Conservation (phyloP, 2,113 vertebrate species). For the Chlorocebus sabaeus region DNA sequence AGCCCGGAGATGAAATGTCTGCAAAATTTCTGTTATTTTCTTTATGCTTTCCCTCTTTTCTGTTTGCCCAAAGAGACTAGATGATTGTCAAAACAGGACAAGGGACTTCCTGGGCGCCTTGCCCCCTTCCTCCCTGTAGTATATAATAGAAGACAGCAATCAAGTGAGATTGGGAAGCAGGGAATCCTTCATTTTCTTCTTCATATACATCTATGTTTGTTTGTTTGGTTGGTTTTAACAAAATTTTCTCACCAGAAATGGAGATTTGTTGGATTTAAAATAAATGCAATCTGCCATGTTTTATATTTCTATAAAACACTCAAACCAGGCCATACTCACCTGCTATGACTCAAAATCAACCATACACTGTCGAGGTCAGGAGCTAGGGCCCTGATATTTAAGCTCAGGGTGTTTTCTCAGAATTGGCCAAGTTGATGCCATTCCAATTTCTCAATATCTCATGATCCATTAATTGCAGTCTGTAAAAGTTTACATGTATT, state of each 20-base stretch:
- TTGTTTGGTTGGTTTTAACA: neutral
- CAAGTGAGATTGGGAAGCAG: neutral
- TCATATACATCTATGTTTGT: neutral
- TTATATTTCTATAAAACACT: neutral
- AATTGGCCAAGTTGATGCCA: neutral
- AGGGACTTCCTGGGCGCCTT: neutral
- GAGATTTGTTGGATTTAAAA: neutral
- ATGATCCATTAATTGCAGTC: neutral
- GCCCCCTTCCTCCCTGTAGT: no score
- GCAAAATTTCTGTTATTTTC: neutral
- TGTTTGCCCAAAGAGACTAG: neutral
- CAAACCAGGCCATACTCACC: neutral
- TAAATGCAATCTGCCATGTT: neutral
- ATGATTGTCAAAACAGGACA: neutral
- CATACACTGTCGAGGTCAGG: fast-evolving
- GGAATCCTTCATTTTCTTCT: neutral
- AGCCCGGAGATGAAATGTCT: neutral
- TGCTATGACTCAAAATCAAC: neutral
- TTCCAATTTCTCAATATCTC: neutral
- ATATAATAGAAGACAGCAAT: neutral
- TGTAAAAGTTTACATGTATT: neutral
- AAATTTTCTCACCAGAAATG: neutral
- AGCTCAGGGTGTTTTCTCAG: neutral
- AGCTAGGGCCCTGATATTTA: neutral
- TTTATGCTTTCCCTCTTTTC: neutral